Conservation (phyloP, 2,113 vertebrate genomes). For the Lasiurus cinereus region DNA sequence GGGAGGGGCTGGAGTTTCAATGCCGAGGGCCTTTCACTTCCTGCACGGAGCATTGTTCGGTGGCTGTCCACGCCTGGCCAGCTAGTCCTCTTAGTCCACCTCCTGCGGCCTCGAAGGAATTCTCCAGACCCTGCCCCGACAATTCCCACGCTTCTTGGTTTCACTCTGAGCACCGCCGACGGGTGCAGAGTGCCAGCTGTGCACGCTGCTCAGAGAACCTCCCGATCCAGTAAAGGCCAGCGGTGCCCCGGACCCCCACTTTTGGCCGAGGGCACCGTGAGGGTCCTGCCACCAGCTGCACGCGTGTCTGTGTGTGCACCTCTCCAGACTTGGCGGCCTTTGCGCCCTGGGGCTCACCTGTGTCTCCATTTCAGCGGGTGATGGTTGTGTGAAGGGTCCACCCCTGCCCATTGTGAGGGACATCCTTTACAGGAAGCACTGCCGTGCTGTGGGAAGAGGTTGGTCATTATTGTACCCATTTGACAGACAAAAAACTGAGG, state of each 20-base stretch:
- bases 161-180: neutral
- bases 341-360: neutral
- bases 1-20: neutral
- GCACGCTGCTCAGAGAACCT: fast-evolving
- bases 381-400: neutral
- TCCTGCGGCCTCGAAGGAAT: neutral
- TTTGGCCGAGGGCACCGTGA: neutral
- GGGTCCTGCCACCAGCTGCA: too few relatives aligned
- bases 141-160: neutral
- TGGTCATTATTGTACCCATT: neutral
- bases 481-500: conserved; percentile 12
- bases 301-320: fast-evolving
- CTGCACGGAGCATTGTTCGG: neutral
- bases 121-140: neutral
- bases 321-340: too few relatives aligned
- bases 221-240: neutral
- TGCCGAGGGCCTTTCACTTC: neutral
- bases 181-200: neutral
- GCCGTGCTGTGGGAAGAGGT: neutral
- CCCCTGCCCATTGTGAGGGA: fast-evolving
- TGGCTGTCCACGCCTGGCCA: fast-evolving
- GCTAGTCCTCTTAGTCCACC: too few relatives aligned
- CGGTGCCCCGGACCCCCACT: fast-evolving
- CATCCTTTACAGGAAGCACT: neutral
- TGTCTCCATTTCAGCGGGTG: neutral